Evolutionary conservation across 2,797 vertebrate genomes (phyloP).

Genomic region (Muscicapa striata): DNA sequence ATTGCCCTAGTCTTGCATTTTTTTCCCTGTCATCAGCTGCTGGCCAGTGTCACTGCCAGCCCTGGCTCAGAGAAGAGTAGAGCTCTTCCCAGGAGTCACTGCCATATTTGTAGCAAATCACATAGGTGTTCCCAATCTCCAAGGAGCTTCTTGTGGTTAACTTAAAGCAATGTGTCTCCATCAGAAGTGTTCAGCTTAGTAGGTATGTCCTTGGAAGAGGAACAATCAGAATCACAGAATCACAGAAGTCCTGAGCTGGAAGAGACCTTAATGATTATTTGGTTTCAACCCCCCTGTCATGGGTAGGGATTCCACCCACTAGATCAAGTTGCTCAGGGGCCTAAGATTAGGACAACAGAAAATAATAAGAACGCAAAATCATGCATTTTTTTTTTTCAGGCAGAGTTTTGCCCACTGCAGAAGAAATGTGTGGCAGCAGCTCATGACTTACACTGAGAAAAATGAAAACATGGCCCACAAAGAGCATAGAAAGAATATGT

Average conservation of each 20-base stretch:
- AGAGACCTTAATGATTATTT: neutral
- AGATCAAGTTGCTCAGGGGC: neutral
- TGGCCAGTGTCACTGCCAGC: neutral
- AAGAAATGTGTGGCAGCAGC: neutral
- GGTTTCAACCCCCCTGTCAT: neutral
- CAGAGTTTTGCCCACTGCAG: neutral
- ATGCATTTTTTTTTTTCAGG: neutral
- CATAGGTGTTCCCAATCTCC: neutral
- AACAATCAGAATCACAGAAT: neutral
- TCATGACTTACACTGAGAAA: neutral
- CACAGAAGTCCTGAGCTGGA: neutral
- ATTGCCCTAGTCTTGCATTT: neutral
- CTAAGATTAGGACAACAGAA: neutral
- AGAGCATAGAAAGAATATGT: neutral
- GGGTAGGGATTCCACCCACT: too few relatives aligned
- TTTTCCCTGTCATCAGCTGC: neutral
- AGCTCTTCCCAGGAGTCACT: neutral
- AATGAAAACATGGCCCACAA: neutral
- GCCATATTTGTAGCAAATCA: accelerated
- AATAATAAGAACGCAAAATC: neutral
- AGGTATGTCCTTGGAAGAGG: neutral
- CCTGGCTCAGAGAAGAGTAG: neutral
- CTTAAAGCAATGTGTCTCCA: neutral
- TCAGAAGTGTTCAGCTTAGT: neutral
- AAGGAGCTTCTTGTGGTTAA: neutral